phyloP scores from a whole-genome alignment of 2,888 invertebrate genomes.

The Shargacucullia verbasci region DNA sequence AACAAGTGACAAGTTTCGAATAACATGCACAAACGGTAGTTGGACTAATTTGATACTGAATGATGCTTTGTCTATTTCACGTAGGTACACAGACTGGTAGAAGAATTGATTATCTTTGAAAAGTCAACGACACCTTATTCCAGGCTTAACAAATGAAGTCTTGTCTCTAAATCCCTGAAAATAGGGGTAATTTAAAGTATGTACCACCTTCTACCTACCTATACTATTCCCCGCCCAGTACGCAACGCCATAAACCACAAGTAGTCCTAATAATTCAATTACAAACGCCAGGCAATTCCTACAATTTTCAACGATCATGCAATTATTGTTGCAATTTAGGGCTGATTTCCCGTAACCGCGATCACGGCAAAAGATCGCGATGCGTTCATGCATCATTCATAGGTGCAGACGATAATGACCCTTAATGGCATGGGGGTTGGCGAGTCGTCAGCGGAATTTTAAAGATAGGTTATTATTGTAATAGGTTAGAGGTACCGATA shows the following conservation, averaged over 20 bases:
- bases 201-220: too few relatives aligned
- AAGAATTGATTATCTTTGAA: too few relatives aligned
- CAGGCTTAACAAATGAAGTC: too few relatives aligned
- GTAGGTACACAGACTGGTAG: too few relatives aligned
- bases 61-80: too few relatives aligned
- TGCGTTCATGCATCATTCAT: constrained; percentile 82
- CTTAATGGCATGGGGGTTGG: constrained; percentile 69
- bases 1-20: too few relatives aligned
- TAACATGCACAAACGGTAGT: too few relatives aligned
- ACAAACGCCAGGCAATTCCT: constrained; percentile 31
- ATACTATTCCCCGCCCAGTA: constrained; percentile 5
- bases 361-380: constrained; percentile 72
- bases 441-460: constrained; percentile 42
- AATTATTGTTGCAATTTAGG: constrained; percentile 74
- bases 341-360: constrained; percentile 75
- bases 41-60: too few relatives aligned
- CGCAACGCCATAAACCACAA: constrained; percentile 21
- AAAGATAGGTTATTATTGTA: constrained; percentile 50
- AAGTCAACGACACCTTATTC: too few relatives aligned
- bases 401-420: constrained; percentile 74
- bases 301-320: constrained; percentile 57
- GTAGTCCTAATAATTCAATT: constrained; percentile 48
- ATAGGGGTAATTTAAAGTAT: too few relatives aligned
- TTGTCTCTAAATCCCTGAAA: too few relatives aligned
- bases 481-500: constrained; percentile 18